Percentiles rank a stretch among this genome's conserved stretches.
Evolutionary conservation across 2,113 vertebrate genomes (phyloP).

Genomic region (Silurus meridionalis): DNA sequence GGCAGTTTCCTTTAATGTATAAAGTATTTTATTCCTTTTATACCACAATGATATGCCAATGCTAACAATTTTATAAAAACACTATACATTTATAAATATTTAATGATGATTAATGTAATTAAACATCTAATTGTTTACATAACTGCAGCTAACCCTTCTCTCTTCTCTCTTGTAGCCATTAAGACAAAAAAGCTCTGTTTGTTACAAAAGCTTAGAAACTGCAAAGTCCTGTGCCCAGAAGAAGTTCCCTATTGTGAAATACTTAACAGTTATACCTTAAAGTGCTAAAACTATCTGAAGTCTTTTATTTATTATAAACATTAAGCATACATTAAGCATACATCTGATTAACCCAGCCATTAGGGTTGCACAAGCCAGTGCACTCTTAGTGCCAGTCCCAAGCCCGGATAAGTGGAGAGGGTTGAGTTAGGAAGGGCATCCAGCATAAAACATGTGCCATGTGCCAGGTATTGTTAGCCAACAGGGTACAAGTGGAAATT

Average conservation of each 20-base stretch:
- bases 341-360: slow-evolving; percentile 29
- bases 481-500: no score
- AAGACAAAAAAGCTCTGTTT: background rate
- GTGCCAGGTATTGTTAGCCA: no score
- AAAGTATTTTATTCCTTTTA: background rate
- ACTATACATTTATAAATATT: background rate
- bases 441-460: no score
- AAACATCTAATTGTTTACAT: background rate
- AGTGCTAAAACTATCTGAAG: background rate
- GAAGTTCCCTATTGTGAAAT: background rate
- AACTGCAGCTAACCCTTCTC: background rate
- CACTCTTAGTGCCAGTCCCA: no score
- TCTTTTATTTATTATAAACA: background rate
- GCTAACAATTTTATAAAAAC: background rate
- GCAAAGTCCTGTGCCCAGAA: background rate
- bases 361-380: no score
- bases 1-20: background rate
- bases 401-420: no score
- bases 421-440: no score
- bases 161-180: background rate
- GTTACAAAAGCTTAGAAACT: background rate
- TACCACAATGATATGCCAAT: background rate
- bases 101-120: background rate
- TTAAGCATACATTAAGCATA: slow-evolving; percentile 6
- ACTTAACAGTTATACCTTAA: background rate